Evolutionary conservation across 2,113 vertebrate species (phyloP).

Genomic region (Glaucidium brasilianum): DNA sequence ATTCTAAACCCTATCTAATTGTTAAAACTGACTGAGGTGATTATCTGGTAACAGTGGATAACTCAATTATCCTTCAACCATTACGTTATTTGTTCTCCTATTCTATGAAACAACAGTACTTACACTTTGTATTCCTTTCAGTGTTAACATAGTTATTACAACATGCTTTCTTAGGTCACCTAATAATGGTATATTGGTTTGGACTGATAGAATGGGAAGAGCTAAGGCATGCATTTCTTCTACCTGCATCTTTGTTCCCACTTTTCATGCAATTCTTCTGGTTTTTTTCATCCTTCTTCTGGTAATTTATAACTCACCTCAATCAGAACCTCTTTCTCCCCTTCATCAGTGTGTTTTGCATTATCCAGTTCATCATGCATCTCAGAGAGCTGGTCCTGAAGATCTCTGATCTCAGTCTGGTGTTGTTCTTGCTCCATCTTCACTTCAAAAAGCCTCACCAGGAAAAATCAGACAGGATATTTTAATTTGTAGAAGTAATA

Average conservation of each 20-base stretch:
- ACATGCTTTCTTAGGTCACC: neutral
- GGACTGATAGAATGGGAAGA: neutral
- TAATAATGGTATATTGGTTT: neutral
- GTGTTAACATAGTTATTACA: neutral
- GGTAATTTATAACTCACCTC: conserved; percentile 71
- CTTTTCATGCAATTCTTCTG: neutral
- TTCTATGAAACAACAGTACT: neutral
- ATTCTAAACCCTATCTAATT: neutral
- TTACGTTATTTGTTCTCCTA: neutral
- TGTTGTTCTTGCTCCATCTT: conserved; percentile 95
- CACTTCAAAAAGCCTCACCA: conserved; percentile 89
- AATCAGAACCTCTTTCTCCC: conserved; percentile 83
- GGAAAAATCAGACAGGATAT: neutral
- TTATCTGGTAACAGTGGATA: neutral
- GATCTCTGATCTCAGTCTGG: conserved; percentile 94
- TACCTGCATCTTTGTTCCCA: neutral
- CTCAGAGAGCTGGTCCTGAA: conserved; percentile 97
- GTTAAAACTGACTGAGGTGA: neutral
- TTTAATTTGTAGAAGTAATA: neutral
- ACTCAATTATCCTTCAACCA: neutral
- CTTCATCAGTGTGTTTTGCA: conserved; percentile 81
- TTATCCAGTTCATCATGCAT: conserved; percentile 96
- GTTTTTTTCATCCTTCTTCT: neutral
- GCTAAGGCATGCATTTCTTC: neutral
- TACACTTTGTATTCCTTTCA: neutral